Evolutionary conservation across 2,888 invertebrate species (phyloP), one percentile per base, ranked within the genome.

Genomic region (Melinopterus prodromus): DNA sequence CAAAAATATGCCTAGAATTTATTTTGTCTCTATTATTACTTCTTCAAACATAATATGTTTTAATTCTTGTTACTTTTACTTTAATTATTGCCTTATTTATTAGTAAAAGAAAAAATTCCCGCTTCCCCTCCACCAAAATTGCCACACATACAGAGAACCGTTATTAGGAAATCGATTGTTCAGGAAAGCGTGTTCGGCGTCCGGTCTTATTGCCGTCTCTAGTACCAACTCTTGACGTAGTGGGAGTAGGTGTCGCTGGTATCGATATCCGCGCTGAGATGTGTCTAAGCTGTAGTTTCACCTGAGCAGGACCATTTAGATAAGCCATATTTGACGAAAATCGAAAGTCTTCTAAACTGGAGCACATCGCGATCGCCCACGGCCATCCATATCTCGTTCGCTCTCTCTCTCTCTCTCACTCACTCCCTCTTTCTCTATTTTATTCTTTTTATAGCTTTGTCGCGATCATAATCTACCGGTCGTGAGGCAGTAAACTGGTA

Each of bases 291-390:
- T 74, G 77, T 83, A 85, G 85, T 86, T 85, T 86, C 85, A 84
- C 85, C 78, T 83, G 84, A 83, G 37, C 84, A 83, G 84, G 84
- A 83, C 86, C 84, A 83, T 83, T 83, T 84, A 85, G 85, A 85
- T 85, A 84, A 84, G 84, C 85, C 85, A 81, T 86, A 86, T 86
- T 86, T 84, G 86, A 85, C 84, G 85, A 85, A 86, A 86, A 86
- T 85, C 85, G 86, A 86, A 86, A 86, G 86, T 86, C 83, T 35
- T 84, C 82, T 84, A 84, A 85, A 86, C 85, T 85, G 82, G 86
- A 86, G 85, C 85, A 86, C 83, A 85, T 84, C 84, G 81, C 78
- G 71, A 69, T 81, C 78, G 79, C 82, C 79, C 16, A 37, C 15
- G 82, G 82, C 80, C 74, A 16, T 26, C 74, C 53, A 53, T 53